A percentile compares a stretch with the other conserved stretches of the same genome.
Evolutionary conservation across 2,113 vertebrate genomes (phyloP).

Genomic region (Eolophus roseicapilla): DNA sequence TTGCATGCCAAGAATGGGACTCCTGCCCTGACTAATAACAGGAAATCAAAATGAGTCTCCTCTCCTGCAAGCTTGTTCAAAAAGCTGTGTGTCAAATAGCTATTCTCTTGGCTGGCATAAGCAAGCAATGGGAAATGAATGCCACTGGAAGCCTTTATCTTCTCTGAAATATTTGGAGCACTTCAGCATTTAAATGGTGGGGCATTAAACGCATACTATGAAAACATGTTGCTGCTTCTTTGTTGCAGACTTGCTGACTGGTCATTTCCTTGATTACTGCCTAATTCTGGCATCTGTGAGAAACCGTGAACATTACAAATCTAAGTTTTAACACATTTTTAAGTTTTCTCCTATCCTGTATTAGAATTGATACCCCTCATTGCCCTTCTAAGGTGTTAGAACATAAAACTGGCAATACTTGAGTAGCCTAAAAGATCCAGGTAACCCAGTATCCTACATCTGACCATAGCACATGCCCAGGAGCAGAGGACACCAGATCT

Average conservation of each 20-base stretch:
- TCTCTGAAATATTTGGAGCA: neutral
- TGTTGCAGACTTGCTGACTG: neutral
- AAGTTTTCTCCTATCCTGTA: neutral
- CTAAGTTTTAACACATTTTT: neutral
- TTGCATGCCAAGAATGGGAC: neutral
- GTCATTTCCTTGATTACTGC: neutral
- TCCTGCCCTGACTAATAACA: neutral
- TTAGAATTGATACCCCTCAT: neutral
- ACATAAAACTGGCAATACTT: accelerated
- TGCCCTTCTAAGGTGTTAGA: neutral
- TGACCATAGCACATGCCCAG: neutral
- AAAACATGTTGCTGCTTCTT: neutral
- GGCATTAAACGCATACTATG: neutral
- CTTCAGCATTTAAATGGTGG: neutral
- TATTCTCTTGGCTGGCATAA: neutral
- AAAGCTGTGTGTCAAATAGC: neutral
- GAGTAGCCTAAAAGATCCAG: neutral
- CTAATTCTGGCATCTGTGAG: neutral
- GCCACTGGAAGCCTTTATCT: neutral
- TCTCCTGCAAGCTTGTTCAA: neutral
- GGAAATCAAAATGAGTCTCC: neutral
- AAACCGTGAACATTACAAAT: neutral
- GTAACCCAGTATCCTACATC: neutral
- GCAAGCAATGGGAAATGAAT: neutral
- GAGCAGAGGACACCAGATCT: neutral